phyloP scores from a whole-genome alignment of 2,113 vertebrate species.

The Otocyon megalotis region DNA sequence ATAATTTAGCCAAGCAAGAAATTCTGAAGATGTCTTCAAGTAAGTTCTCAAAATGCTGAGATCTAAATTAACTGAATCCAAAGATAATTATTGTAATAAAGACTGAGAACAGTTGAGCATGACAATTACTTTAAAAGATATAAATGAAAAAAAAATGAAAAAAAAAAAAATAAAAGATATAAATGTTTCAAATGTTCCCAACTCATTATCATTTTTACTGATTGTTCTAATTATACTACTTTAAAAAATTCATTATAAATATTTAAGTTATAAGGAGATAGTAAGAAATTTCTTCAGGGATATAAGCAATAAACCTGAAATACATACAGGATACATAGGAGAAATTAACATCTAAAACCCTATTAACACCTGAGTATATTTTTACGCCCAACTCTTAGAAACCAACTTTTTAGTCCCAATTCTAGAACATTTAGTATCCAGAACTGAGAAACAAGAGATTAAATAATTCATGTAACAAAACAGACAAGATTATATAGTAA shows the following conservation, averaged over 20 bases:
- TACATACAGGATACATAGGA: neutral
- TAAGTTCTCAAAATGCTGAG: neutral
- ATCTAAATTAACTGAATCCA: neutral
- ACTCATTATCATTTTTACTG: neutral
- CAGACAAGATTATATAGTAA: neutral
- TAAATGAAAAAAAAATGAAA: too few species aligned
- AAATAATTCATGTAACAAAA: neutral
- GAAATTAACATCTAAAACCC: neutral
- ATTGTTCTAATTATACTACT: neutral
- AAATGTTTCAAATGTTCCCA: neutral
- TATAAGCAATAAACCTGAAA: neutral
- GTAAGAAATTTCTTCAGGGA: neutral
- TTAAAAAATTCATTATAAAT: slow-evolving; percentile 24
- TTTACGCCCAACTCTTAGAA: neutral
- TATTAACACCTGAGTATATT: neutral
- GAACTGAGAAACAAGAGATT: neutral
- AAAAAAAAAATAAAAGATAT: neutral
- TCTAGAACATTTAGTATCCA: neutral
- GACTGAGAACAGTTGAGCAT: neutral
- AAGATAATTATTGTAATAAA: neutral
- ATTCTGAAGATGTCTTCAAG: slow-evolving; percentile 24
- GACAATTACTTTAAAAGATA: neutral
- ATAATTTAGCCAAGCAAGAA: slow-evolving; percentile 18
- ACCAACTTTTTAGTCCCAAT: neutral
- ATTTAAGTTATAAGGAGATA: neutral